Base-by-base conservation (phyloP, 2,113 vertebrate species). In the Butorides virescens region DNA sequence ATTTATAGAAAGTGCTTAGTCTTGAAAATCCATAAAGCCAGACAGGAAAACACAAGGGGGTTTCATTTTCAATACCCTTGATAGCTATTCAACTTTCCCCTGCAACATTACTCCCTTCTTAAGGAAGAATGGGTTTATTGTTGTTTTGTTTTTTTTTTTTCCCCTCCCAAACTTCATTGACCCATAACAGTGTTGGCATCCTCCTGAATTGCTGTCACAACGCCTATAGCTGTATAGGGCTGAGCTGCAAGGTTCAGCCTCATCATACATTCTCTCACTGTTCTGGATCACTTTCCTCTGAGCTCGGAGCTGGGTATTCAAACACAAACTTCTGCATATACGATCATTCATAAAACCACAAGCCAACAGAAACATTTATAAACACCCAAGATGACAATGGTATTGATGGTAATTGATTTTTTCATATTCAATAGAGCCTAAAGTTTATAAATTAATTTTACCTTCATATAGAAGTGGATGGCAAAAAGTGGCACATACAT, bases 111-210 rank as follows among this genome's bases (percentile, higher is more conserved):
- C 3, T 30, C 7, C 5, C 15, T 50, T 4, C 39, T 44, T n/a
- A 55, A 78, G 20, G 14, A 5, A 42, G 26, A 44, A 52, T 10
- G 1, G 0, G 14, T 16, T 65, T 78, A 4, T 7, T 32, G 8
- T 9, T 71, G 7, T 19, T 52, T 11, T 15, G 21, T 10, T 1
- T 0, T 1, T 47, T 39, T 32, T 9, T 32, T 9, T 6, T 1
- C 13, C 23, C 11, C 13, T 56, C 29, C 6, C 55, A 68, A 39
- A 46, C 3, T 14, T 86, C 22, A 55, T 14, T 77, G 32, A 44
- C 8, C 7, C 63, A 4, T 68, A 63, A 50, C 4, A 58, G 8
- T 15, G 8, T 4, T 75, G 20, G 9, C 46, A 25, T 5, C n/a
- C 67, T 50, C 82, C 52, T 47, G 44, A 59, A 44, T 42, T 61